These are phyloP conservation scores for Apotomis turbidana DNA, from an alignment of 2,888 invertebrate species.

Conservation along the genomic window DNA sequence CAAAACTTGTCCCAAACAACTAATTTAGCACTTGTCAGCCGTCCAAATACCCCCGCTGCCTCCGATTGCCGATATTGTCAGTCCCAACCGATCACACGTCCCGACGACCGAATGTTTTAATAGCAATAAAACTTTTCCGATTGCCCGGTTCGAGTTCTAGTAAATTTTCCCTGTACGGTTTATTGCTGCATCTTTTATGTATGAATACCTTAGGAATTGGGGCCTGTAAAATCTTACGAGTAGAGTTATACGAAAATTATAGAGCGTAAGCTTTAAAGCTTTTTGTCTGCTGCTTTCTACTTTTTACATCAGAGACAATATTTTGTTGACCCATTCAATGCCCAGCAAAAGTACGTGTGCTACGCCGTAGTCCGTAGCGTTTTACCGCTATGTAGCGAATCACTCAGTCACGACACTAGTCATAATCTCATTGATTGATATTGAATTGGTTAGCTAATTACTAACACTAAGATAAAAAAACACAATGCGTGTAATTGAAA, in stretches of 20 bases:
- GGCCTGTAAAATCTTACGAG: not conserved
- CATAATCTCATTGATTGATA: too few relatives aligned
- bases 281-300: not conserved
- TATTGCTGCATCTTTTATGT: constrained; percentile 40
- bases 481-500: too few relatives aligned
- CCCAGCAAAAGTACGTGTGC: too few relatives aligned
- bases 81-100: constrained; percentile 41
- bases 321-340: too few relatives aligned
- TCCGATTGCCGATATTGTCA: constrained; percentile 37
- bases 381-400: too few relatives aligned
- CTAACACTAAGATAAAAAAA: too few relatives aligned
- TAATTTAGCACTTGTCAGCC: constrained; percentile 46
- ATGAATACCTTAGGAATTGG: constrained; percentile 12
- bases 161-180: constrained; percentile 32
- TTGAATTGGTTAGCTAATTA: too few relatives aligned
- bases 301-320: too few relatives aligned
- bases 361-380: too few relatives aligned
- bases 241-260: not conserved
- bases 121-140: constrained; percentile 49
- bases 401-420: too few relatives aligned
- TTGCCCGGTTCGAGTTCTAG: constrained; percentile 40
- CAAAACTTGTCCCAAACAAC: constrained; percentile 43
- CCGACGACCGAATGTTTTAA: constrained; percentile 45
- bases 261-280: not conserved
- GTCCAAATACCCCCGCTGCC: constrained; percentile 28